Base-by-base conservation (phyloP, 2,888 invertebrate species). In the Fragum sueziense region DNA sequence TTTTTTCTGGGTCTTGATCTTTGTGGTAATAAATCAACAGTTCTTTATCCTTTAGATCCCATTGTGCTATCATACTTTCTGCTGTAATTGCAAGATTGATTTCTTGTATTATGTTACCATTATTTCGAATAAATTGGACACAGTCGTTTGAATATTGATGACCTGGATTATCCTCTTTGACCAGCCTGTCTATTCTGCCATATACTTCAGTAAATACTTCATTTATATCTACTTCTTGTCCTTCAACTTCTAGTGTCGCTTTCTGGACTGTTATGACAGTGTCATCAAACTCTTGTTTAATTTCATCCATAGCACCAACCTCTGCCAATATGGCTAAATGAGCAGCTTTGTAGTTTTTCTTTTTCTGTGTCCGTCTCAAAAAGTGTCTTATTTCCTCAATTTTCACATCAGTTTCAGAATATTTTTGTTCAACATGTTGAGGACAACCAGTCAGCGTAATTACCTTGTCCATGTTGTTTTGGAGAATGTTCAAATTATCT, bases 151-250 rank as follows among this genome's bases (percentile, higher is more conserved):
- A 76, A 47, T 61, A 78, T 17, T 34, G 27, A 70, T 81, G 81
- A 6, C 27, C 25, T 27, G 59, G 52, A 17, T 29, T 33, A 11
- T 25, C n/a, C 3, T n/a, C 31, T 20, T 33, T 33, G 6, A 81
- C 62, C 47, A 47, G 47, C 22, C 67, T 29, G 31, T 31, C 37
- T n/a, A 34, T 52, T 6, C 22, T 33, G 31, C 75, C 75, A 14
- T 57, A 37, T 11, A 78, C 20, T 70, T 57, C 34, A 14, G 69
- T 9, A 20, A 59, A 29, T 1, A 76, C 65, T 7, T 25, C 4
- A 17, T 31, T 69, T 14, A 81, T 75, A 67, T 81, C 81, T 3
- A 73, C 75, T 4, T 72, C 69, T 34, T 75, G 75, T 2, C 78
- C 81, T 54, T 78, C 78, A 17, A 81, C 31, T 9, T 33, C 54